Evolutionary conservation across 2,113 vertebrate genomes (phyloP).

Genomic region (Zosterops lateralis): DNA sequence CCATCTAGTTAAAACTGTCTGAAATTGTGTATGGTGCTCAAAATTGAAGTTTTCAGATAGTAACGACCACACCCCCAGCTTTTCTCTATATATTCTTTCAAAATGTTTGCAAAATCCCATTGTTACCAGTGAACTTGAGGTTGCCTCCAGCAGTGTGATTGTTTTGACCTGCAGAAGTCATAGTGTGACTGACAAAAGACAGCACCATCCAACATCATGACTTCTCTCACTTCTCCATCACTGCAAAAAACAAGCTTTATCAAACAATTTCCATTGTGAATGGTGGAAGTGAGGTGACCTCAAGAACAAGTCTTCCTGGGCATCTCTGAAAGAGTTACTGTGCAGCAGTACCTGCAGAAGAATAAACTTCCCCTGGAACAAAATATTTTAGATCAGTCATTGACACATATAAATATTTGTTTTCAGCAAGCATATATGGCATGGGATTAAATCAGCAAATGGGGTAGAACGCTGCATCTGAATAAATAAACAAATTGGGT

Average conservation of each 20-base stretch:
- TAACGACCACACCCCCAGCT: background rate
- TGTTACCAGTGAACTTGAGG: background rate
- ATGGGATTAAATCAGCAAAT: background rate
- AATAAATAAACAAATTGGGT: background rate
- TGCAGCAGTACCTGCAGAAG: background rate
- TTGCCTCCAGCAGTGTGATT: background rate
- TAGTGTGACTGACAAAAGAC: background rate
- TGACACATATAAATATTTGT: rapidly evolving
- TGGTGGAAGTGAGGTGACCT: background rate
- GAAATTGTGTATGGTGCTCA: background rate
- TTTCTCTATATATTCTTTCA: background rate
- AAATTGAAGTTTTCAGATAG: background rate
- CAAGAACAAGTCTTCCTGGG: background rate
- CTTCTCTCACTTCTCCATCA: background rate
- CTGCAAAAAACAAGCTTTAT: background rate
- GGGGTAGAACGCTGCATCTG: background rate
- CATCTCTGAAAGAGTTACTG: background rate
- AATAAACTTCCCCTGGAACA: background rate
- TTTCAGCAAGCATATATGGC: background rate
- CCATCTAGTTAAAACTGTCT: background rate
- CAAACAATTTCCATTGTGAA: background rate
- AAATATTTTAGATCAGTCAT: background rate
- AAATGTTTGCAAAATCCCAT: background rate
- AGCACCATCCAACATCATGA: background rate
- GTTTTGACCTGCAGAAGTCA: background rate